These are phyloP conservation scores for Melinopterus prodromus DNA, from an alignment of 2,888 invertebrate species.

Conservation along the genomic window DNA sequence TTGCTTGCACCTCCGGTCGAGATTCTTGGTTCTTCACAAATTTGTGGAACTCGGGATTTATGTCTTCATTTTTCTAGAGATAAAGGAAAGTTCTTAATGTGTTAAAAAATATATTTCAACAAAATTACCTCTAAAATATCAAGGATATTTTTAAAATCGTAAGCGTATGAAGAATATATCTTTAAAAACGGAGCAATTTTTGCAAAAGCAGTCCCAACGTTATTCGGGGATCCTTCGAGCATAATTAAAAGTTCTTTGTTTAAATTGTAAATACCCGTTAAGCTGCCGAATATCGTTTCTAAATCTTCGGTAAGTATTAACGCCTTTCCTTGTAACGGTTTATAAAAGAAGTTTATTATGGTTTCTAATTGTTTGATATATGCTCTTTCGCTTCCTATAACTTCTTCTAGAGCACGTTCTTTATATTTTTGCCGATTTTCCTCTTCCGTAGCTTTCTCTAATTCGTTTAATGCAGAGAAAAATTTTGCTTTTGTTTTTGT, in stretches of 20 bases:
- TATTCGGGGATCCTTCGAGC: conserved; percentile 64
- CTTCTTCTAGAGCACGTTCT: conserved; percentile 70
- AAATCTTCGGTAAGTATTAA: conserved; percentile 63
- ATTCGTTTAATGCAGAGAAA: conserved; percentile 65
- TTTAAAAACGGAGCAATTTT: conserved; percentile 81
- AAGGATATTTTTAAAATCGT: conserved; percentile 73
- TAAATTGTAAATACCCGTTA: conserved; percentile 70
- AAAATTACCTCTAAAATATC: conserved; percentile 67
- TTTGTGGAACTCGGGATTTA: conserved; percentile 64
- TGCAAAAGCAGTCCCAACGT: conserved; percentile 72
- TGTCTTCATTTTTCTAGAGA: conserved; percentile 62
- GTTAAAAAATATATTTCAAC: neutral
- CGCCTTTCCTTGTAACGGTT: conserved; percentile 63
- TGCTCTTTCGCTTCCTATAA: conserved; percentile 73
- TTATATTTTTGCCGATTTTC: conserved; percentile 56
- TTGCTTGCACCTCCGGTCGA: conserved; percentile 74
- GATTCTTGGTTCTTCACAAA: conserved; percentile 72
- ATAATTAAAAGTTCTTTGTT: conserved; percentile 69
- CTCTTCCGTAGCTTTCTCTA: conserved; percentile 48
- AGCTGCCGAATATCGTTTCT: conserved; percentile 69
- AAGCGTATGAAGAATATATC: conserved; percentile 80
- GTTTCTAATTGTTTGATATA: conserved; percentile 74
- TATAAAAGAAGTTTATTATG: conserved; percentile 70
- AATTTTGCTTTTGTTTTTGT: conserved; percentile 69
- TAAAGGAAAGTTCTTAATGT: neutral